Evolutionary conservation across 2,888 invertebrate genomes (phyloP).

Genomic region (Leptinotarsa peninsularis): DNA sequence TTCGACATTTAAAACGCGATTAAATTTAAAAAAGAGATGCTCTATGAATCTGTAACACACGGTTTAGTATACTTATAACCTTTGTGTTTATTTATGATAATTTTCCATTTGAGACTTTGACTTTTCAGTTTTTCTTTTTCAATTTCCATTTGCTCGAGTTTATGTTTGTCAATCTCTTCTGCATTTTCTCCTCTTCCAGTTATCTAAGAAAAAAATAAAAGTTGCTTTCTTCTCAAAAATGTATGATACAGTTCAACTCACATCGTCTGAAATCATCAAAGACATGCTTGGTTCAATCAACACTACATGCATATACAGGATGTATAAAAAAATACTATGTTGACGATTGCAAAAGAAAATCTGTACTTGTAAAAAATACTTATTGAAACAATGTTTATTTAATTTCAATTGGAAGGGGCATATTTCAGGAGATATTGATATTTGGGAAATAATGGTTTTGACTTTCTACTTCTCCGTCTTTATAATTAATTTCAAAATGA

Average conservation of each 20-base stretch:
- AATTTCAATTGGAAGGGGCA: no score
- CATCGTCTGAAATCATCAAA: conserved; percentile 1
- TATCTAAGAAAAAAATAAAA: background rate
- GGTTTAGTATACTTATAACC: conserved; percentile 15
- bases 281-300: background rate
- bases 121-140: conserved; percentile 25
- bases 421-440: no score
- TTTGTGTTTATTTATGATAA: conserved; percentile 51
- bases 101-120: conserved; percentile 51
- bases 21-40: no score
- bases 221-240: background rate
- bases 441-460: no score
- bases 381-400: no score
- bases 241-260: background rate
- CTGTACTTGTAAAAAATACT: background rate
- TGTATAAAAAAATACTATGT: background rate
- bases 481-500: no score
- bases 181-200: conserved; percentile 7
- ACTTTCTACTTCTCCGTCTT: no score
- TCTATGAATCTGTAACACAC: no score
- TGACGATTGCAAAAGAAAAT: background rate
- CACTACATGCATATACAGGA: background rate
- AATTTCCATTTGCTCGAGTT: conserved; percentile 7
- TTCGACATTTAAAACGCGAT: no score
- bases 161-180: background rate